Base-by-base conservation (phyloP, 2,888 invertebrate genomes). In the Rhimphoctona megacephalus region DNA sequence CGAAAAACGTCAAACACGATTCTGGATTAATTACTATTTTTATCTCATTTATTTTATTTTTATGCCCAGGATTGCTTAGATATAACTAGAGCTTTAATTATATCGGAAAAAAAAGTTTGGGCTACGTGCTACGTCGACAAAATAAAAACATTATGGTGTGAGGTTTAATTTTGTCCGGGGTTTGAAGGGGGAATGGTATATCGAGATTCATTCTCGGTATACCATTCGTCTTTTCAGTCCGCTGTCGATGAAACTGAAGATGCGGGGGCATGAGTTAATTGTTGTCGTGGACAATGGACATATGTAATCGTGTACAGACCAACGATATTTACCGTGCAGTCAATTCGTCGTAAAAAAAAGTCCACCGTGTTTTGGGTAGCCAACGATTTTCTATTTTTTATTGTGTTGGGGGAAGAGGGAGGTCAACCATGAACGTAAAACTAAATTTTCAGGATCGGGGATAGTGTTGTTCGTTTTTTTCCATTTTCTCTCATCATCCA, bases 221-320 rank as follows among this genome's bases (percentile, higher is more conserved):
- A 33, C 49, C 30, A 33, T 36, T 39, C 52, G 22, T 83, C 57
- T 85, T 85, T 72, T 77, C 43, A 70, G 14, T 8, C 22, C 43
- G 8, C 25, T 57, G 22, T 39, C 8, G 57, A 6, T 9, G 11
- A 14, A 36, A 22, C 8, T 19, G 36, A 22, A n/a, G 7, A 36
- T 11, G 6, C 17, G 52, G 52, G 19, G 7, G 25, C 46, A n/a
- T 70, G 36, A 54, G 54, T 33, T 17, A 19, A 19, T 46, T 22
- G 30, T 54, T 61, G 61, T 30, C 49, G 70, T 66, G 22, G 67
- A 33, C 78, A 83, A 78, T 83, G 14, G 74, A 76, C 84, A 76
- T 61, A 76, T 84, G 80, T 80, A 76, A 84, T 25, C 61, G 66
- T 22, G 49, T 39, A 64, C 67, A 43, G 52, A 80, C 79, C 74